A percentile compares a stretch with the other conserved stretches of the same genome.
phyloP scores from a whole-genome alignment of 2,113 vertebrate genomes.

The Hemiscyllium ocellatum region DNA sequence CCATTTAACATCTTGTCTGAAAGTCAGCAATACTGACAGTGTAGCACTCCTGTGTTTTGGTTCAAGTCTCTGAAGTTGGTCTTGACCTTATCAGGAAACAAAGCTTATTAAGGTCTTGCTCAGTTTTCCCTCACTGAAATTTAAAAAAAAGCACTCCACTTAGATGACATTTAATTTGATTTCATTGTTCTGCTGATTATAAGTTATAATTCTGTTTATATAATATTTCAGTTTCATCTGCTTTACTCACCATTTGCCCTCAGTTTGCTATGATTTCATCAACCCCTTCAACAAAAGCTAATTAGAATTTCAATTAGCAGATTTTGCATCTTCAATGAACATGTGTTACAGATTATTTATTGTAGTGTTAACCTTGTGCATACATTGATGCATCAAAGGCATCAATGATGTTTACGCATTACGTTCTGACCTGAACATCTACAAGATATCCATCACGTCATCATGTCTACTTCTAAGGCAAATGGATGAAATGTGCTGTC shows the following conservation, averaged over 20 bases:
- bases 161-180: constrained; percentile 3
- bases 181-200: not conserved
- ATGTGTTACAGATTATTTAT: not conserved
- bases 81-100: not conserved
- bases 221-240: not conserved
- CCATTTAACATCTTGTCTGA: too few relatives aligned
- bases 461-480: not conserved
- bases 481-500: not conserved
- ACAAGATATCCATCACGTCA: not conserved
- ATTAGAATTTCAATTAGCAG: constrained; percentile 6
- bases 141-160: not conserved
- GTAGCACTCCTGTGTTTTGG: too few relatives aligned
- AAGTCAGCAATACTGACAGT: too few relatives aligned
- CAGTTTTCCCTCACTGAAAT: not conserved
- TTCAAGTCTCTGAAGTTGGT: too few relatives aligned
- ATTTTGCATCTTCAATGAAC: not conserved
- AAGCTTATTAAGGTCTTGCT: not conserved
- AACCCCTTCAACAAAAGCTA: not conserved
- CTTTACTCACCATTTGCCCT: not conserved
- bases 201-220: not conserved
- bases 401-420: not conserved
- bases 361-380: not conserved
- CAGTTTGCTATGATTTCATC: not conserved
- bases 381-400: not conserved
- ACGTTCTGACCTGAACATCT: not conserved